Evolutionary conservation across 1,140 invertebrate species (phyloP).

Genomic region (Pseudoatta argentina): DNA sequence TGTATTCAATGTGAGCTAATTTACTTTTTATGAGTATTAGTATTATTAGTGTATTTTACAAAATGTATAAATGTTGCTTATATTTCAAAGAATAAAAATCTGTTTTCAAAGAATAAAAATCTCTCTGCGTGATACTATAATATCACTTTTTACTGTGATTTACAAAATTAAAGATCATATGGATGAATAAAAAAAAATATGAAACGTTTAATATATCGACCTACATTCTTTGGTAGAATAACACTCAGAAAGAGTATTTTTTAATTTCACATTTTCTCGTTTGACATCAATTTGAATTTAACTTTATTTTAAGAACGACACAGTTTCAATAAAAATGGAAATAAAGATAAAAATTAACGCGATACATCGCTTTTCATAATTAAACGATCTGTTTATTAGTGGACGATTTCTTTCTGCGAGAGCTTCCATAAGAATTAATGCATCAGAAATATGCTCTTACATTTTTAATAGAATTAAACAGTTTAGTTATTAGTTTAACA

Average conservation of each 20-base stretch:
- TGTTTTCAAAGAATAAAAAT: neutral
- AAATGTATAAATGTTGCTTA: neutral
- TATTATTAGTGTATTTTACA: neutral
- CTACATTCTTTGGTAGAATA: neutral
- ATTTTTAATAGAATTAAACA: neutral
- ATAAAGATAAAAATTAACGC: neutral
- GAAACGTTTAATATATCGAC: neutral
- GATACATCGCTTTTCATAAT: neutral
- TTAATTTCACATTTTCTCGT: neutral
- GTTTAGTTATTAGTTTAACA: neutral
- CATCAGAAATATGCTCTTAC: neutral
- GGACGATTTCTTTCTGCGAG: neutral
- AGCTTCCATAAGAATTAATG: neutral
- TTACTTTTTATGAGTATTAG: neutral
- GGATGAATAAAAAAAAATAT: neutral
- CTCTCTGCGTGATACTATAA: neutral
- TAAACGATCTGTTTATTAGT: neutral
- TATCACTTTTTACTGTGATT: neutral
- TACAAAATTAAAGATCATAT: conserved; percentile 24
- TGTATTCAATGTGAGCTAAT: neutral
- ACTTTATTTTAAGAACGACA: neutral
- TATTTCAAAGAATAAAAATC: neutral
- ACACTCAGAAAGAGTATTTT: neutral
- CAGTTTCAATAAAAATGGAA: neutral
- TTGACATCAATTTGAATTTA: neutral